These are phyloP conservation scores for Megaceryle maxima DNA, from an alignment of 2,113 vertebrate species.

Conservation along the genomic window DNA sequence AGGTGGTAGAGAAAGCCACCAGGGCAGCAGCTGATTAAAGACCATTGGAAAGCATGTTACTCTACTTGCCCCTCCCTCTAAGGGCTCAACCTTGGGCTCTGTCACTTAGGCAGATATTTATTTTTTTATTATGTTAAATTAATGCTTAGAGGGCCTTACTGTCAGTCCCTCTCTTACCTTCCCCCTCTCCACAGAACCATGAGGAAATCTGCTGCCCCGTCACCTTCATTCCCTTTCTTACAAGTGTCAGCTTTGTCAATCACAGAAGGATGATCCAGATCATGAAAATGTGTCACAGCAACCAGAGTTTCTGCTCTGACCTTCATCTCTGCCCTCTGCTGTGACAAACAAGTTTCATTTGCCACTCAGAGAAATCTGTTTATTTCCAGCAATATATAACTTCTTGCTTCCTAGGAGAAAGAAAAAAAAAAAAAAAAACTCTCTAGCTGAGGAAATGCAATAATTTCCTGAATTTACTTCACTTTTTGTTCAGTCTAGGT, in stretches of 20 bases:
- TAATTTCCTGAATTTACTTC: conserved; percentile 19
- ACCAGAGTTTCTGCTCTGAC: conserved; percentile 49
- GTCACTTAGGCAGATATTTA: background rate
- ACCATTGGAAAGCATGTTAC: background rate
- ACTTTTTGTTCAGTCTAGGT: background rate
- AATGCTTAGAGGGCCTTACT: background rate
- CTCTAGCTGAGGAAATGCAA: background rate
- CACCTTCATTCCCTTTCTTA: conserved; percentile 51
- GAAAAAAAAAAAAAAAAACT: background rate
- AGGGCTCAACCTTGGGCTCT: background rate
- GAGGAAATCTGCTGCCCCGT: conserved; percentile 53
- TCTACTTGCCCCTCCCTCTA: background rate
- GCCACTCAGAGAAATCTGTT: conserved; percentile 59
- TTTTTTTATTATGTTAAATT: conserved; percentile 32
- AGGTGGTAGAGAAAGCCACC: background rate
- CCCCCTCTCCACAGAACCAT: background rate
- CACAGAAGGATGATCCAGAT: conserved; percentile 64
- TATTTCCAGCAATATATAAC: conserved; percentile 45
- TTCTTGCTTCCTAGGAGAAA: background rate
- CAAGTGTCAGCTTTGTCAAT: conserved; percentile 71
- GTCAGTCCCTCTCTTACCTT: background rate
- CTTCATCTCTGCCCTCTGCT: conserved; percentile 68
- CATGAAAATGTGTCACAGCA: conserved; percentile 68
- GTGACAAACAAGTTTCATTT: conserved; percentile 72
- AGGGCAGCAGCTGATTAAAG: conserved; percentile 3